These are phyloP conservation scores for Orientallactaga sibirica DNA, from an alignment of 2,797 vertebrate genomes.

Conservation along the genomic window DNA sequence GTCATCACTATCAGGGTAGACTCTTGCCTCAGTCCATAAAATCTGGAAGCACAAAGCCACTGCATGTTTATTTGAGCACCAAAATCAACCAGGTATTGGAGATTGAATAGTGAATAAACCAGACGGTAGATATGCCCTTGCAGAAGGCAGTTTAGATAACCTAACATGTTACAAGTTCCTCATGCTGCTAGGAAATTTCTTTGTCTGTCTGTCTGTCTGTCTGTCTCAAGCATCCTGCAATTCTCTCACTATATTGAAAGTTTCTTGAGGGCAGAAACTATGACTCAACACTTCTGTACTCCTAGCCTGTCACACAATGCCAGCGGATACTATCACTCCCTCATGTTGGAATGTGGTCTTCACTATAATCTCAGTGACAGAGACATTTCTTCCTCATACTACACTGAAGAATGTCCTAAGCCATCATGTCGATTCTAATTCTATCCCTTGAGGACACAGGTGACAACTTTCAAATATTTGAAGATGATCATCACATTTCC, in stretches of 20 bases:
- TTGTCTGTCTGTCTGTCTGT: not conserved
- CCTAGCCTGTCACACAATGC: not conserved
- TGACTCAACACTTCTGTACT: not conserved
- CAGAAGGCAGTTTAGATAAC: not conserved
- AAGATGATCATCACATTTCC: not conserved
- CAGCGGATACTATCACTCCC: not conserved
- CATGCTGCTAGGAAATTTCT: not conserved
- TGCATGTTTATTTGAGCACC: not conserved
- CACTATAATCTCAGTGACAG: not conserved
- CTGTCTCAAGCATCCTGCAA: not conserved
- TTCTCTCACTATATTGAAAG: not conserved
- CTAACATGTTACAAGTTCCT: not conserved
- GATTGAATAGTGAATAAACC: not conserved
- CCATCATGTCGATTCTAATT: not conserved
- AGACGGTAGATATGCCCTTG: not conserved
- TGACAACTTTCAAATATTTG: not conserved
- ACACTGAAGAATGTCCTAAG: not conserved
- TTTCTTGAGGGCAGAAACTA: slow-evolving; percentile 33
- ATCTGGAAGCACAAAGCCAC: not conserved
- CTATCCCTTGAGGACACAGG: not conserved
- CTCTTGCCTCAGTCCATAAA: not conserved
- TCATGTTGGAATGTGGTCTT: not conserved
- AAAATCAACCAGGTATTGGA: not conserved
- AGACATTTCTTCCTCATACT: not conserved
- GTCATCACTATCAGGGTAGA: not conserved